Conservation (phyloP, 1,140 invertebrate species). For the Macrosteles quadrilineatus region DNA sequence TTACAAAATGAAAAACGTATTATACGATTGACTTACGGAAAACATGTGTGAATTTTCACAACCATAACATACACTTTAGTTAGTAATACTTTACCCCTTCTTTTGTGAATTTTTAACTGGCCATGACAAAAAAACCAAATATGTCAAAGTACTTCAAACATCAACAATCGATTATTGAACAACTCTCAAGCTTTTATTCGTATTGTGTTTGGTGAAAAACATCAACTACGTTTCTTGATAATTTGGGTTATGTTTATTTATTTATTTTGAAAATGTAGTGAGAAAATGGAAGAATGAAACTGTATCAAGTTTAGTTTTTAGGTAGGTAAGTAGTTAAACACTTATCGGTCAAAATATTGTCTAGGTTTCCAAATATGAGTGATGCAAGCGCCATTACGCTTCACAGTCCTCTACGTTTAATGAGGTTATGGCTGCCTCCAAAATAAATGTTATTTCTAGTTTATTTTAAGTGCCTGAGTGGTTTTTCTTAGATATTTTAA, state of each 20-base stretch:
- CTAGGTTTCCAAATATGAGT: background rate
- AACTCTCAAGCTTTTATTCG: background rate
- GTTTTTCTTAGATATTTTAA: too few species aligned
- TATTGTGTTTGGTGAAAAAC: conserved; percentile 29
- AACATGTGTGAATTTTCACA: too few species aligned
- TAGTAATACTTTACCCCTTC: too few species aligned
- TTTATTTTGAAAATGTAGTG: conserved; percentile 21
- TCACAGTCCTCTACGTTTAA: conserved; percentile 22
- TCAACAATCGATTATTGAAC: conserved; percentile 32
- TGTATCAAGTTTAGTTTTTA: background rate
- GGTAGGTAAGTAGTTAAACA: background rate
- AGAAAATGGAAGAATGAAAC: background rate
- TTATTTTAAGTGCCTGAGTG: too few species aligned
- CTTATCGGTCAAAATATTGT: background rate
- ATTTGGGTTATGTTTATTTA: conserved; percentile 32
- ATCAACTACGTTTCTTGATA: conserved; percentile 25
- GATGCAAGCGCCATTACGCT: conserved; percentile 27
- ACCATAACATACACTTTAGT: too few species aligned
- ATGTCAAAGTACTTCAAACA: conserved; percentile 6
- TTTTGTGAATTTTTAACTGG: too few species aligned
- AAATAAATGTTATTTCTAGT: background rate
- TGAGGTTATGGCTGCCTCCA: conserved; percentile 21
- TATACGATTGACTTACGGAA: too few species aligned
- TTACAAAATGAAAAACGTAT: too few species aligned
- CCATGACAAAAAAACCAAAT: background rate